Percentiles rank a stretch among this genome's conserved stretches.
phyloP scores from a whole-genome alignment of 2,888 invertebrate genomes.

The Biston betularia region DNA sequence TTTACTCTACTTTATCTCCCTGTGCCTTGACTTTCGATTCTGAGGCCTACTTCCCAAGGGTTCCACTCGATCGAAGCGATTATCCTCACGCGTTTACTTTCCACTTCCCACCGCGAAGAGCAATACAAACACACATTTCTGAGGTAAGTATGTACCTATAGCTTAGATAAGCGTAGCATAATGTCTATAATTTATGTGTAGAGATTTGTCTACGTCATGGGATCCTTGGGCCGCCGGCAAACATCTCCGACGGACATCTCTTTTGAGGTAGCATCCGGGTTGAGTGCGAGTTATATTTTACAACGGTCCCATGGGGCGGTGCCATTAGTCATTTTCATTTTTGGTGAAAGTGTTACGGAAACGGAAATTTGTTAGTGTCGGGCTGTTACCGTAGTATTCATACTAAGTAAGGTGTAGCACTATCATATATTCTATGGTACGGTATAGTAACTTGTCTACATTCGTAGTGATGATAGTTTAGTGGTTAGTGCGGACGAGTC shows the following conservation, averaged over 20 bases:
- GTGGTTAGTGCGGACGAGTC: too few species aligned
- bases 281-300: slow-evolving; percentile 29
- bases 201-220: slow-evolving; percentile 28
- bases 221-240: slow-evolving; percentile 19
- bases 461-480: too few species aligned
- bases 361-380: slow-evolving; percentile 26
- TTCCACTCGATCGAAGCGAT: slow-evolving; percentile 4
- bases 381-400: not conserved
- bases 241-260: slow-evolving; percentile 22
- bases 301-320: slow-evolving; percentile 20
- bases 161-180: slow-evolving; percentile 16
- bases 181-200: slow-evolving; percentile 27
- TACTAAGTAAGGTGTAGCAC: too few species aligned
- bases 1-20: too few species aligned
- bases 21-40: not conserved
- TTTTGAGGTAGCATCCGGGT: slow-evolving; percentile 25
- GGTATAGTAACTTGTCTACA: too few species aligned
- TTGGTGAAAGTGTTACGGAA: slow-evolving; percentile 26
- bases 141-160: slow-evolving; percentile 12
- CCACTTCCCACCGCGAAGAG: slow-evolving; percentile 10
- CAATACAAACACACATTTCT: slow-evolving; percentile 15
- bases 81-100: slow-evolving; percentile 1
- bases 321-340: slow-evolving; percentile 30
- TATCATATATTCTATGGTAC: too few species aligned
- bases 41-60: slow-evolving; percentile 10